Conservation (phyloP, 2,888 invertebrate species). For the Acleris holmiana region DNA sequence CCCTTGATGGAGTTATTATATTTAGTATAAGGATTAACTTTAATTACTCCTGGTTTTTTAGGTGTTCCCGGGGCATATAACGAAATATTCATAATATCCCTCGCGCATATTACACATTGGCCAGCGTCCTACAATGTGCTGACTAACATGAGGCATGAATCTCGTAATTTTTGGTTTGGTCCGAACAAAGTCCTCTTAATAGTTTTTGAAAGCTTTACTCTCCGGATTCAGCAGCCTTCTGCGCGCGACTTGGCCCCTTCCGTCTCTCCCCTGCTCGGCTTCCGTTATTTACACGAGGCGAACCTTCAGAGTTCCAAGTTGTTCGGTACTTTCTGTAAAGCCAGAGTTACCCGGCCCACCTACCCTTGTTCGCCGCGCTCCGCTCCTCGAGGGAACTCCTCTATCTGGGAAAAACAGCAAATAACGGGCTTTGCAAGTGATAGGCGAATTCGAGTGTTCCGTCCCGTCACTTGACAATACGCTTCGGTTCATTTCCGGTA, state of each 20-base stretch:
- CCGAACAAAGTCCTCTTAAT: slow-evolving; percentile 73
- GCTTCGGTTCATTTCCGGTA: slow-evolving; percentile 68
- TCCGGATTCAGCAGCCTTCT: slow-evolving; percentile 49
- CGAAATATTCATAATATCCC: too few species aligned
- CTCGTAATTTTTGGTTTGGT: slow-evolving; percentile 46
- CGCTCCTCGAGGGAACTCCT: slow-evolving; percentile 52
- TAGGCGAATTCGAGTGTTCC: slow-evolving; percentile 58
- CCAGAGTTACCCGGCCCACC: slow-evolving; percentile 39
- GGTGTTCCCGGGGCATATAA: neutral
- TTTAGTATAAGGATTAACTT: slow-evolving; percentile 58
- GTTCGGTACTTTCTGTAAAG: slow-evolving; percentile 57
- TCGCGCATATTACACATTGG: neutral
- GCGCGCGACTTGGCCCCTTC: slow-evolving; percentile 55
- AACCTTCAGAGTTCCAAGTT: slow-evolving; percentile 68
- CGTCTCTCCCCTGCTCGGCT: slow-evolving; percentile 45
- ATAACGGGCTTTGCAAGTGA: slow-evolving; percentile 69
- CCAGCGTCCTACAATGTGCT: slow-evolving; percentile 27
- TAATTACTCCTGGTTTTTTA: slow-evolving; percentile 27
- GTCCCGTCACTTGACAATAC: slow-evolving; percentile 61
- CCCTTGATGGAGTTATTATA: slow-evolving; percentile 69
- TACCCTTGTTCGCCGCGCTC: slow-evolving; percentile 46
- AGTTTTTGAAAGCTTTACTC: slow-evolving; percentile 73
- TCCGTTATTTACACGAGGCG: slow-evolving; percentile 71
- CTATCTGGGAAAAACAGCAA: slow-evolving; percentile 72
- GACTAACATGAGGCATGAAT: slow-evolving; percentile 15